phyloP scores from a whole-genome alignment of 2,888 invertebrate species.

The Drosophila conformis region DNA sequence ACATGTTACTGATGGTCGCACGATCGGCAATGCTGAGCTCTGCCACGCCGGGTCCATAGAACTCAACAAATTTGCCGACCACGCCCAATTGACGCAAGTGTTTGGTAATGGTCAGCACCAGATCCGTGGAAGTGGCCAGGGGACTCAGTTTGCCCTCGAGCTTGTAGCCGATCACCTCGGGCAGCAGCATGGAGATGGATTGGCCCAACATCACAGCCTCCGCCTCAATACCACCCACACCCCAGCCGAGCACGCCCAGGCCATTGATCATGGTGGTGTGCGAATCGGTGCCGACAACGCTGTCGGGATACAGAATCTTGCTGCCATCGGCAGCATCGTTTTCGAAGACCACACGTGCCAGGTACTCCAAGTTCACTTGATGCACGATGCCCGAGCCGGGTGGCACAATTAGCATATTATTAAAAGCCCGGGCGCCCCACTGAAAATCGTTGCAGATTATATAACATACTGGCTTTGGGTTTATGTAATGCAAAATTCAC shows the following conservation, averaged over 20 bases:
- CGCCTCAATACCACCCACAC: constrained; percentile 98
- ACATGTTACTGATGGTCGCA: constrained; percentile 99
- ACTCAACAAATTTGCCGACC: constrained; percentile 99
- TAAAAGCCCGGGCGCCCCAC: constrained; percentile 98
- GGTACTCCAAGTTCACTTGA: constrained; percentile 98
- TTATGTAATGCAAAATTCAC: constrained; percentile 84
- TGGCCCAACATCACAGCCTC: constrained; percentile 99
- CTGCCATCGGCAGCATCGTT: constrained; percentile 83
- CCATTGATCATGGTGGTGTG: constrained; percentile 99
- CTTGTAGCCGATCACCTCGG: constrained; percentile 97
- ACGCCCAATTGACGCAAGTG: constrained; percentile 96
- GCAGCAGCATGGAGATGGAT: constrained; percentile 97
- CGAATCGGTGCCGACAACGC: constrained; percentile 98
- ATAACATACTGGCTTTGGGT: too few relatives aligned
- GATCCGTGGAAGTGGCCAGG: constrained; percentile 97
- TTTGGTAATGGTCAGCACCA: constrained; percentile 98
- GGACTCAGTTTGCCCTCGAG: constrained; percentile 92
- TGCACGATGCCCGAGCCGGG: constrained; percentile 99
- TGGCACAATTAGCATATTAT: constrained; percentile 98
- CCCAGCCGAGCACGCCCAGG: constrained; percentile 98
- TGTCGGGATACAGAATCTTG: constrained; percentile 92
- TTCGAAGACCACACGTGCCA: constrained; percentile 95
- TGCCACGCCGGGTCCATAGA: constrained; percentile 97
- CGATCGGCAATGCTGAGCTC: constrained; percentile 97
- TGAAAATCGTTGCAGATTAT: constrained; percentile 76